These are phyloP conservation scores for Laupala kohalensis DNA, from an alignment of 1,140 invertebrate species.

Conservation along the genomic window DNA sequence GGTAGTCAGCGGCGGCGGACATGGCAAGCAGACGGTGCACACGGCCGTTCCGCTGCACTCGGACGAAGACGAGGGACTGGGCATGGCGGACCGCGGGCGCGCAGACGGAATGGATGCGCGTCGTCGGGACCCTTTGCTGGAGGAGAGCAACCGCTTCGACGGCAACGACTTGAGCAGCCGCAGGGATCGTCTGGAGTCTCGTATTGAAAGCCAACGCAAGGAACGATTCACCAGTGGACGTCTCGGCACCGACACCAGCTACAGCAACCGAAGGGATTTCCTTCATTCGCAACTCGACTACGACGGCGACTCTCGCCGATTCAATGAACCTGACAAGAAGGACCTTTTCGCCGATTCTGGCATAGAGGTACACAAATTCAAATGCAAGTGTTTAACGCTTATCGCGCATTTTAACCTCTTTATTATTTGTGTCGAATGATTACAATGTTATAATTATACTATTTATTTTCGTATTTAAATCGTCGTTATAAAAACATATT, in stretches of 20 bases:
- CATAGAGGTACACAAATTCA: slow-evolving; percentile 67
- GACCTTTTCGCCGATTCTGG: slow-evolving; percentile 58
- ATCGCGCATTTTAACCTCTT: too few species aligned
- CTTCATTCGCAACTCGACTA: slow-evolving; percentile 8
- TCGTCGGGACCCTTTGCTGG: not conserved
- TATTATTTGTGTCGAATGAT: too few species aligned
- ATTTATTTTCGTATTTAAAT: too few species aligned
- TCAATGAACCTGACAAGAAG: slow-evolving; percentile 23
- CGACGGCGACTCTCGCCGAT: not conserved
- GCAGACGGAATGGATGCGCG: slow-evolving; percentile 50
- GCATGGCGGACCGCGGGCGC: slow-evolving; percentile 49
- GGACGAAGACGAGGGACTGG: slow-evolving; percentile 62
- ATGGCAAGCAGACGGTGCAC: slow-evolving; percentile 40
- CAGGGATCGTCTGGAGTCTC: slow-evolving; percentile 56
- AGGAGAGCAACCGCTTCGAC: slow-evolving; percentile 4
- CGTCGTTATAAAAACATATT: too few species aligned
- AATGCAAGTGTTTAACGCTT: too few species aligned
- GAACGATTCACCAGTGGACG: not conserved
- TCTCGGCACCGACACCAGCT: not conserved
- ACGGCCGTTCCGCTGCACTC: slow-evolving; percentile 36
- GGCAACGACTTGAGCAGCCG: slow-evolving; percentile 50
- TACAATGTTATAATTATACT: too few species aligned
- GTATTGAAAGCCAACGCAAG: slow-evolving; percentile 27
- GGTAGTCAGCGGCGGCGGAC: slow-evolving; percentile 38
- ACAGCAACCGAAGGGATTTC: slow-evolving; percentile 5